These are phyloP conservation scores for Mizuhopecten yessoensis DNA, from an alignment of 1,140 invertebrate species.

Conservation along the genomic window DNA sequence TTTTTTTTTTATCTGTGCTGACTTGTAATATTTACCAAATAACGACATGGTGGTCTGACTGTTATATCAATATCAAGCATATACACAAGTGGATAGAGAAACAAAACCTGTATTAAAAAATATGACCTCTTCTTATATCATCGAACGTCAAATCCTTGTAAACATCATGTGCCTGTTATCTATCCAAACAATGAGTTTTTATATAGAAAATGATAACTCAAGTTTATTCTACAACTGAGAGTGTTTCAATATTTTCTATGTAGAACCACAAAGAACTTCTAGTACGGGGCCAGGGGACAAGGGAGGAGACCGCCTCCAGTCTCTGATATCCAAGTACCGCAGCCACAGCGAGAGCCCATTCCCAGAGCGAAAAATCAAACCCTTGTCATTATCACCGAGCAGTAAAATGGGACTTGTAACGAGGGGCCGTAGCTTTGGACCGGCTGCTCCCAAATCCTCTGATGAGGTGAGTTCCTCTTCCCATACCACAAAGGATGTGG, in stretches of 20 bases:
- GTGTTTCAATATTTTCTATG: not conserved
- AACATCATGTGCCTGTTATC: too few relatives aligned
- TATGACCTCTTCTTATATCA: not conserved
- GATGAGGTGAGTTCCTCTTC: slow-evolving; percentile 26
- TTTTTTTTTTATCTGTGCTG: too few relatives aligned
- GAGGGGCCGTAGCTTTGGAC: slow-evolving; percentile 70
- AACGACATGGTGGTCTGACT: not conserved
- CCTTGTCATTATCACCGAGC: slow-evolving; percentile 62
- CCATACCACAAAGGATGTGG: not conserved
- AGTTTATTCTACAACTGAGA: not conserved
- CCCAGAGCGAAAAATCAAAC: slow-evolving; percentile 71
- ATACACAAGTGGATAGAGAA: not conserved
- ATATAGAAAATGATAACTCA: not conserved
- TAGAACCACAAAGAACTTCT: slow-evolving; percentile 36
- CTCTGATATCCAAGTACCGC: slow-evolving; percentile 76
- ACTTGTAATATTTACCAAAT: not conserved
- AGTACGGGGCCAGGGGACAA: slow-evolving; percentile 62
- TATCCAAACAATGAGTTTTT: not conserved
- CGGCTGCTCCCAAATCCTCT: slow-evolving; percentile 66
- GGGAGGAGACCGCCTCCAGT: slow-evolving; percentile 73
- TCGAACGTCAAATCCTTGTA: not conserved
- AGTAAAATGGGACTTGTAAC: slow-evolving; percentile 73
- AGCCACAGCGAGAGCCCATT: slow-evolving; percentile 69
- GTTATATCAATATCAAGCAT: not conserved
- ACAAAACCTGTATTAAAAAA: not conserved